Evolutionary conservation across 1,140 invertebrate genomes (phyloP), one percentile per base, ranked within the genome.

Genomic region (Zaprionus nigranus): DNA sequence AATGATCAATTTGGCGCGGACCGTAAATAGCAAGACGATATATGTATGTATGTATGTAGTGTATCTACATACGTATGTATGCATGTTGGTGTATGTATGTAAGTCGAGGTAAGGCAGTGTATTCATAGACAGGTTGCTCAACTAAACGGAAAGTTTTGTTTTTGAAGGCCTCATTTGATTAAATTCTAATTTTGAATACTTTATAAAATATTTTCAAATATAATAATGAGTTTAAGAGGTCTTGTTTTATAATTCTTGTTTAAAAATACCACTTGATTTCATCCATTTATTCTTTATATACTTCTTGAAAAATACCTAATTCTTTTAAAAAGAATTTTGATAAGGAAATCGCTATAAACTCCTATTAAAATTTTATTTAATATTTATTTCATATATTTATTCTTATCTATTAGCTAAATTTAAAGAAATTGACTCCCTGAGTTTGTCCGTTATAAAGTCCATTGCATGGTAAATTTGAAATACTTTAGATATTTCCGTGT

Each of bases 1-100:
- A 81, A 61, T 62, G 24, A 81, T 75, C 51, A 51, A 70, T 73
- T 88, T 88, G 77, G 73, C 38, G 20, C 43, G 36, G 43, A 71
- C 73, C 73, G 43, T 75, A 70, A 71, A 56, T 46, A 60, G 60
- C 43, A 34, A 54, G 40, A 51, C 53, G 58, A 38, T 54, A 65
- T 30, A 66, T 66, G 24, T 51, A 9, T 26, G 34, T 46, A 24
- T 34, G 34, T 6, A 2, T 6, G 17, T 51, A 9, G 1, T 6
- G 17, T 51, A 9, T 26, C n/a, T n/a, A n/a, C n/a, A n/a, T n/a
- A n/a, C n/a, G 34, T 46, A 24, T 34, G 34, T 6, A 2, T 22
- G n/a, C n/a, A n/a, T n/a, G n/a, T n/a, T n/a, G n/a, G n/a, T n/a
- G 20, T 22, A 22, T 22, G 20, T 22, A 22, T 64, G 34, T 65